Percentiles rank a stretch among this genome's conserved stretches.
Evolutionary conservation across 1,140 invertebrate species (phyloP).

Genomic region (Psix sp.): DNA sequence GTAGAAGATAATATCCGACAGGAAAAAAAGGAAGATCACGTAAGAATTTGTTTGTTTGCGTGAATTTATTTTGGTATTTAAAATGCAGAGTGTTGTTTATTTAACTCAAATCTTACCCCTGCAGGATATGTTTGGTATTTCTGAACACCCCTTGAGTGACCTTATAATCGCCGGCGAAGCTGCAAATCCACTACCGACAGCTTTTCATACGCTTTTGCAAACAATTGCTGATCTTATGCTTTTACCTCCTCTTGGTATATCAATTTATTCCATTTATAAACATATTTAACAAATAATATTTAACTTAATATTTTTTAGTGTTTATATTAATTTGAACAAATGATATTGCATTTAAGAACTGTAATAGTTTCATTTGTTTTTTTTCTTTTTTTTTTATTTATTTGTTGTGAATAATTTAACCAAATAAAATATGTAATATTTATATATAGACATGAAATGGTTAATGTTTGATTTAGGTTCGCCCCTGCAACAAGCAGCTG

Average conservation of each 20-base stretch:
- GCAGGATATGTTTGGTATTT: slow-evolving; percentile 79
- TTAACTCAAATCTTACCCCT: slow-evolving; percentile 1
- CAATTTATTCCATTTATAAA: background rate
- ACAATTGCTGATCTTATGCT: slow-evolving; percentile 95
- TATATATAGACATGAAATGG: background rate
- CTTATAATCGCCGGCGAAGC: slow-evolving; percentile 88
- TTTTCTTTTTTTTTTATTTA: no score
- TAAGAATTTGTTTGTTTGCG: slow-evolving; percentile 56
- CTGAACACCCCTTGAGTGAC: slow-evolving; percentile 89
- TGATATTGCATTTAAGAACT: background rate
- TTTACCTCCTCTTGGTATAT: slow-evolving; percentile 84
- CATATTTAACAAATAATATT: no score
- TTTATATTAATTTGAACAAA: background rate
- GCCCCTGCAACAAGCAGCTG: slow-evolving; percentile 92
- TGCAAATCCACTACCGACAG: slow-evolving; percentile 86
- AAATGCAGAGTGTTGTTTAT: no score
- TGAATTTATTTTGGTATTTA: slow-evolving; percentile 10
- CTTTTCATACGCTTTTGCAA: slow-evolving; percentile 92
- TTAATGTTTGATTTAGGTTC: slow-evolving; percentile 78
- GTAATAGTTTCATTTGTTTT: background rate
- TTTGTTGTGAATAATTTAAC: no score
- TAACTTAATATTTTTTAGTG: no score
- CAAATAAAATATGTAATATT: background rate
- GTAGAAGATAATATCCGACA: slow-evolving; percentile 77
- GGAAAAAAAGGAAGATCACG: slow-evolving; percentile 79